phyloP scores from a whole-genome alignment of 2,888 invertebrate species.

The Dryadula phaetusa region DNA sequence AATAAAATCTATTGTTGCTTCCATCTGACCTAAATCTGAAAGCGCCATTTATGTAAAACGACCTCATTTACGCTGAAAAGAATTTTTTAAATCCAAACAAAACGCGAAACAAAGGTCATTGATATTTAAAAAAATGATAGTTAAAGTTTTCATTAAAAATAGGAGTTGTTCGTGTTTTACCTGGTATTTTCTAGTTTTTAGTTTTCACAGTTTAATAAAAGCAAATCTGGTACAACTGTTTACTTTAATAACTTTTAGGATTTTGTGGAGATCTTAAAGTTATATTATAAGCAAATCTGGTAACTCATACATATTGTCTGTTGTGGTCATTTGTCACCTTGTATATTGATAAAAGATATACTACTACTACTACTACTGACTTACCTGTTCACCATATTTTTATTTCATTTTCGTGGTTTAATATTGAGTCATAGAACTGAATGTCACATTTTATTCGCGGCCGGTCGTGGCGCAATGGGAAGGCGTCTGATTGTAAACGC shows the following conservation, averaged over 20 bases:
- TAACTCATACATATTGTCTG: no score
- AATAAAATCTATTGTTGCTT: constrained; percentile 35
- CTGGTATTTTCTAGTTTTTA: neutral
- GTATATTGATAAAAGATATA: no score
- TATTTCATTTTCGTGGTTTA: no score
- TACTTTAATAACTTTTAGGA: neutral
- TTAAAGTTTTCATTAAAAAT: constrained; percentile 8
- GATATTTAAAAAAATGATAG: constrained; percentile 33
- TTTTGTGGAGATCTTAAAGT: neutral
- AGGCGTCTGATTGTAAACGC: no score
- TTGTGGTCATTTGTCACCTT: no score
- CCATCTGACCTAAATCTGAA: constrained; percentile 39
- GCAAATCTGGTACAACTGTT: neutral
- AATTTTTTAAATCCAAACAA: constrained; percentile 32
- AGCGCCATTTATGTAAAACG: constrained; percentile 35
- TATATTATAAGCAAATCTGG: no score
- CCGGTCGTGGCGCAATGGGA: no score
- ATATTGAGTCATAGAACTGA: no score
- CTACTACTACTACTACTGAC: no score
- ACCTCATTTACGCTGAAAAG: constrained; percentile 29
- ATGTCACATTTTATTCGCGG: no score
- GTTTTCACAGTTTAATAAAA: no score
- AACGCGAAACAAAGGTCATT: constrained; percentile 37
- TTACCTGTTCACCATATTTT: no score
- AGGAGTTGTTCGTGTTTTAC: neutral